These are phyloP conservation scores for Drosophila baimaii DNA, from an alignment of 1,140 invertebrate genomes.

Conservation along the genomic window DNA sequence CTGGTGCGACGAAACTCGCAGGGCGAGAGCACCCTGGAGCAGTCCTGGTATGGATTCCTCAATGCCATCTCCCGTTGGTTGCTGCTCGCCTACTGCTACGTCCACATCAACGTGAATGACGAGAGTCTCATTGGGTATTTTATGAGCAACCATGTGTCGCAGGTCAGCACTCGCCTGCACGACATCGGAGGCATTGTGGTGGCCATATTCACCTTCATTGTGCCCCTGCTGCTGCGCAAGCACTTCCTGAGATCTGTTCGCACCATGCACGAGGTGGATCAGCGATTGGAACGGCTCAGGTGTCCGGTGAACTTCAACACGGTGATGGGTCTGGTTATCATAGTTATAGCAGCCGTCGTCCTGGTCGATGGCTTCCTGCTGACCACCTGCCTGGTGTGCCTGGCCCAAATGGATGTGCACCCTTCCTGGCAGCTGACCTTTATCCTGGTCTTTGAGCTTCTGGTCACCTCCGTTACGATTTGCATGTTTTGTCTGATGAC, in stretches of 20 bases:
- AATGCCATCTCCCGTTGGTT: slow-evolving; percentile 65
- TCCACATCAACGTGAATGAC: slow-evolving; percentile 19
- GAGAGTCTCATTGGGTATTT: slow-evolving; percentile 68
- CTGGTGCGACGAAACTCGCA: slow-evolving; percentile 18
- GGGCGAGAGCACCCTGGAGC: slow-evolving; percentile 24
- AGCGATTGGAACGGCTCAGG: slow-evolving; percentile 4
- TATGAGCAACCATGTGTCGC: slow-evolving; percentile 59
- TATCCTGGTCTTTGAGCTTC: slow-evolving; percentile 50
- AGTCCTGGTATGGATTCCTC: slow-evolving; percentile 58
- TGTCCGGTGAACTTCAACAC: slow-evolving; percentile 31
- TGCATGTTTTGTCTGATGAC: slow-evolving; percentile 58
- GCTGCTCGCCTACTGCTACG: slow-evolving; percentile 57
- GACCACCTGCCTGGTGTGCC: slow-evolving; percentile 42
- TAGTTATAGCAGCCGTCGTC: slow-evolving; percentile 1
- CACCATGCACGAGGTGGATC: slow-evolving; percentile 31
- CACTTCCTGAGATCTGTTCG: slow-evolving; percentile 34
- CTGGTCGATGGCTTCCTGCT: slow-evolving; percentile 25
- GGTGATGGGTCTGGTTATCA: slow-evolving; percentile 2
- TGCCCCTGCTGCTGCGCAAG: slow-evolving; percentile 46
- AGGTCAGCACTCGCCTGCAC: slow-evolving; percentile 47
- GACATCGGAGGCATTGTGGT: slow-evolving; percentile 47
- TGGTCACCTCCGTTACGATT: slow-evolving; percentile 51
- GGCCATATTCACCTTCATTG: slow-evolving; percentile 53
- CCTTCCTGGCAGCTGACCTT: slow-evolving; percentile 50
- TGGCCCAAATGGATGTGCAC: slow-evolving; percentile 48